Evolutionary conservation across 2,113 vertebrate species (phyloP).

Genomic region (Formicarius rufipectus): DNA sequence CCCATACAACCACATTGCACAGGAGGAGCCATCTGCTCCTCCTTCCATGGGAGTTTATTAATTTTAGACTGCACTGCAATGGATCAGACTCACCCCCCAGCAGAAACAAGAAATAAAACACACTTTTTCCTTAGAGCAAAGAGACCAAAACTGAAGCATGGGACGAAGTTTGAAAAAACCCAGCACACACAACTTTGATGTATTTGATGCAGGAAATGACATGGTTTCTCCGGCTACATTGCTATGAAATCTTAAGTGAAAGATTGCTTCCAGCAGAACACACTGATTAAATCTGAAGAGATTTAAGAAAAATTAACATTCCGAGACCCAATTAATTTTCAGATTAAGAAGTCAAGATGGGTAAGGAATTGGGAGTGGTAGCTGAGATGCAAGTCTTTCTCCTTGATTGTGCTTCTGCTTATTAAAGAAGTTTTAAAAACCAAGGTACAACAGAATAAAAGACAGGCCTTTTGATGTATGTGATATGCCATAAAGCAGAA

Average conservation of each 20-base stretch:
- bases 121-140: background rate
- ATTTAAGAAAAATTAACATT: conserved; percentile 27
- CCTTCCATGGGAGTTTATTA: background rate
- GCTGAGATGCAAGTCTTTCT: background rate
- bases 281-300: conserved; percentile 17
- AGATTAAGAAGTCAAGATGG: conserved; percentile 35
- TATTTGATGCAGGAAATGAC: conserved; percentile 50
- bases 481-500: conserved; percentile 39
- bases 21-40: background rate
- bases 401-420: conserved; percentile 16
- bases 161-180: background rate
- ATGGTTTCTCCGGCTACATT: background rate
- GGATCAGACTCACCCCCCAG: background rate
- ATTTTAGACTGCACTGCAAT: background rate
- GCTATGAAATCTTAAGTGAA: conserved; percentile 54
- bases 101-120: background rate
- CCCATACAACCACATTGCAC: background rate
- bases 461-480: conserved; percentile 35
- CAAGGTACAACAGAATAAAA: background rate
- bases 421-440: conserved; percentile 33
- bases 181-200: conserved; percentile 25
- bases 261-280: conserved; percentile 63
- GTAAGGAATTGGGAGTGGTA: background rate
- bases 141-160: background rate
- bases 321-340: conserved; percentile 43